Evolutionary conservation across 2,113 vertebrate species (phyloP).

Genomic region (Elephantulus edwardii): DNA sequence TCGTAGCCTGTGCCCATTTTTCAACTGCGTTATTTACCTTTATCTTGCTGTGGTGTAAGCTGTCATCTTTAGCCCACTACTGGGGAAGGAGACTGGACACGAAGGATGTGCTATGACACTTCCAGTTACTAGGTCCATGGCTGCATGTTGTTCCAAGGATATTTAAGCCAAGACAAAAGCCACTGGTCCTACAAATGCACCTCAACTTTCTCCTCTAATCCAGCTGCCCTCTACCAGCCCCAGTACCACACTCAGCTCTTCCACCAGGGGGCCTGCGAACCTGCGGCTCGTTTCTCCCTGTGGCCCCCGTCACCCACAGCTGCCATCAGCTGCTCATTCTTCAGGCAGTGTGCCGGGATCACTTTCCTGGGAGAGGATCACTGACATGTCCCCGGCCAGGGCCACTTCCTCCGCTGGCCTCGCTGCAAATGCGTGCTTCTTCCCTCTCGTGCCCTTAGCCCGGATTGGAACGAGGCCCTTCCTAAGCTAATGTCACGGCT

Average conservation of each 20-base stretch:
- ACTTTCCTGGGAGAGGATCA: not conserved
- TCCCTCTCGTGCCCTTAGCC: not conserved
- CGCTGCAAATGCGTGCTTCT: not conserved
- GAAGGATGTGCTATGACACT: too few species aligned
- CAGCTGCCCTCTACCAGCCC: not conserved
- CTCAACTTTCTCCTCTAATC: not conserved
- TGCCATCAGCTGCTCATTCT: not conserved
- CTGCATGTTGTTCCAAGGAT: too few species aligned
- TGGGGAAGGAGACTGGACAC: too few species aligned
- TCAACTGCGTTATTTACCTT: too few species aligned
- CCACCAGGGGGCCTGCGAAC: not conserved
- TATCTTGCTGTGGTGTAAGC: too few species aligned
- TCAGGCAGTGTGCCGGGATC: not conserved
- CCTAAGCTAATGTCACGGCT: fast-evolving
- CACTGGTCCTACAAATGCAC: not conserved
- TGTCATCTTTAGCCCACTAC: too few species aligned
- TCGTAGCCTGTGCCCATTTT: too few species aligned
- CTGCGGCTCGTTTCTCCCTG: fast-evolving
- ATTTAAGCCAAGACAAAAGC: not conserved
- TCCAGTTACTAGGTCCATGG: not conserved
- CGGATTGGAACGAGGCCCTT: not conserved
- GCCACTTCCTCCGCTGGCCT: not conserved
- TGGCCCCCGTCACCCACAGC: not conserved
- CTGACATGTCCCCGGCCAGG: not conserved
- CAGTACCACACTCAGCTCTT: not conserved